Percentiles rank a stretch among this genome's conserved stretches.
Conservation (phyloP, 1,140 invertebrate species). For the Hetaerina americana region DNA sequence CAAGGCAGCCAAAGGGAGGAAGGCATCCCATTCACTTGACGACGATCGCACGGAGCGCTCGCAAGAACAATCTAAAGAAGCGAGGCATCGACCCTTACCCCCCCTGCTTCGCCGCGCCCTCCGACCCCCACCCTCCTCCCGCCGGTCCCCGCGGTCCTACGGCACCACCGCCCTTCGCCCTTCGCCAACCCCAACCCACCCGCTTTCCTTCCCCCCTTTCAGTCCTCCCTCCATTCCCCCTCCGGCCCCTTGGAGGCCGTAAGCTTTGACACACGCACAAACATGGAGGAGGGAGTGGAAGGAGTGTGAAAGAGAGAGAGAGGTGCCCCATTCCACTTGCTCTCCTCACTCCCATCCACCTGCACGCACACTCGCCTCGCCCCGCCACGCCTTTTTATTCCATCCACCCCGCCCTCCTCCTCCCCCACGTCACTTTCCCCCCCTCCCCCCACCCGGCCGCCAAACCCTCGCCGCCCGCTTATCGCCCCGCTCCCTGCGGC, state of each 20-base stretch:
- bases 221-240: background rate
- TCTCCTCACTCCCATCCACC: background rate
- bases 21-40: background rate
- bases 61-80: background rate
- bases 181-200: no score
- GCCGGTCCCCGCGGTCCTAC: no score
- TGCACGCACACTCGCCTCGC: background rate
- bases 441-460: background rate
- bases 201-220: no score
- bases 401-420: background rate
- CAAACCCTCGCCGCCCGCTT: background rate
- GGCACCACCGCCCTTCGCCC: no score
- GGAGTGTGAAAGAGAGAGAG: no score
- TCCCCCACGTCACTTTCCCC: background rate
- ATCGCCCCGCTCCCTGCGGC: background rate
- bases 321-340: no score
- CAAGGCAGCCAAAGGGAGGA: background rate
- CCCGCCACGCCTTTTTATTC: background rate
- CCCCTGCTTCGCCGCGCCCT: background rate
- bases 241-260: background rate
- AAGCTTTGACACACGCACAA: background rate
- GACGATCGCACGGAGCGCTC: no score
- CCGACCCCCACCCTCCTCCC: background rate
- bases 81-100: background rate
- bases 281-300: no score